Conservation (phyloP, 2,113 vertebrate species). For the Phrynocephalus versicolor region DNA sequence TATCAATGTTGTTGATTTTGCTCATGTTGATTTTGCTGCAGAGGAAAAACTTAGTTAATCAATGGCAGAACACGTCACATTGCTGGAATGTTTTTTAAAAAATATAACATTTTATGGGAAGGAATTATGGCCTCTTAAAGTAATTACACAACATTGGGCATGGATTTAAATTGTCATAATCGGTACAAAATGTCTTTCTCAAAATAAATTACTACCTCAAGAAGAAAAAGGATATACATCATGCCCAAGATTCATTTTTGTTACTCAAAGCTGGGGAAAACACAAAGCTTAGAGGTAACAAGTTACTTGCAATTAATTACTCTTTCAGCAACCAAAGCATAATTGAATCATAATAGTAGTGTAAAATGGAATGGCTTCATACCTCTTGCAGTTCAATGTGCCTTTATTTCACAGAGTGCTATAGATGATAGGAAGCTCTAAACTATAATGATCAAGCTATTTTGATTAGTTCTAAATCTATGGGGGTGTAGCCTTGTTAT, state of each 20-base stretch:
- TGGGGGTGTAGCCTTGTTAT: too few species aligned
- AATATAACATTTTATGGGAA: constrained; percentile 15
- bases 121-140: background rate
- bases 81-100: background rate
- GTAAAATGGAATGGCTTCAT: too few species aligned
- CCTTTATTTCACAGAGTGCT: too few species aligned
- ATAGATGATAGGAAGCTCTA: too few species aligned
- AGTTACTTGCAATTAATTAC: too few species aligned
- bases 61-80: background rate
- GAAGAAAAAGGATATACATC: constrained; percentile 3
- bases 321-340: background rate
- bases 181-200: background rate
- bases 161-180: background rate
- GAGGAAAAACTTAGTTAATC: background rate
- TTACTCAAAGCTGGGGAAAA: too few species aligned
- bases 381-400: too few species aligned
- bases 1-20: too few species aligned
- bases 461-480: too few species aligned
- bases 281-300: too few species aligned
- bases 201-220: background rate
- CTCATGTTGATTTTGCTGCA: background rate
- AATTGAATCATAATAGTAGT: background rate
- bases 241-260: too few species aligned
- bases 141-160: constrained; percentile 12
- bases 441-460: too few species aligned